These are phyloP conservation scores for Nasonovia ribisnigri DNA, from an alignment of 2,888 invertebrate genomes.

Conservation along the genomic window DNA sequence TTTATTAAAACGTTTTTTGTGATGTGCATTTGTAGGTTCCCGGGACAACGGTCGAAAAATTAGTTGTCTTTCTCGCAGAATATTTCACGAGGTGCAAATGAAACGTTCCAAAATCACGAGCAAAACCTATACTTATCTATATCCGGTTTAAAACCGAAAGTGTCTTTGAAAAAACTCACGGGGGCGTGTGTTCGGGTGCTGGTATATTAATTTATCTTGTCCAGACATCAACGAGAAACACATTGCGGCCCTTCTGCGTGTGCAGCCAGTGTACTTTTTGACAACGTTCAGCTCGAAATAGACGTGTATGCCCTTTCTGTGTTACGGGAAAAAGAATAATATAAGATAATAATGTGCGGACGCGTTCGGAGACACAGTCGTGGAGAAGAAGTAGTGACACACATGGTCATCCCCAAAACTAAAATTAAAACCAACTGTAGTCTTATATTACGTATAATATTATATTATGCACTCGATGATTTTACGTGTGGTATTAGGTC, in stretches of 20 bases:
- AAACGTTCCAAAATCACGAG: neutral
- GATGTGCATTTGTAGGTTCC: too few relatives aligned
- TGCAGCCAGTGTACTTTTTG: neutral
- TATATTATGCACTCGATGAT: neutral
- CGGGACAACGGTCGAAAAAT: too few relatives aligned
- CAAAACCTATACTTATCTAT: neutral
- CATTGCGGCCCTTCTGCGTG: constrained; percentile 27
- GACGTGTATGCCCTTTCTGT: neutral
- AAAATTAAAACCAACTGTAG: constrained; percentile 46
- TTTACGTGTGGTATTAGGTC: neutral
- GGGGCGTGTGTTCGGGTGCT: neutral
- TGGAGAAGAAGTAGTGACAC: constrained; percentile 1
- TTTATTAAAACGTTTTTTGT: too few relatives aligned
- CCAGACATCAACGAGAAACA: constrained; percentile 54
- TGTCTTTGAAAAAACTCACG: neutral
- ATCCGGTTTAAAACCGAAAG: neutral
- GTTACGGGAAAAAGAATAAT: neutral
- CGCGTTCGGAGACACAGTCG: neutral
- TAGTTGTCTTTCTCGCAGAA: neutral
- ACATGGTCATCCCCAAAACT: constrained; percentile 35
- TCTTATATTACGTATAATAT: constrained; percentile 1
- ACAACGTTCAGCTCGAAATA: constrained; percentile 33
- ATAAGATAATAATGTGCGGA: neutral
- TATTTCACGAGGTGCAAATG: neutral
- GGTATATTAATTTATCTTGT: constrained; percentile 32